Evolutionary conservation across 2,113 vertebrate species (phyloP), one percentile per base, ranked within the genome.

Genomic region (Pimephales promelas): DNA sequence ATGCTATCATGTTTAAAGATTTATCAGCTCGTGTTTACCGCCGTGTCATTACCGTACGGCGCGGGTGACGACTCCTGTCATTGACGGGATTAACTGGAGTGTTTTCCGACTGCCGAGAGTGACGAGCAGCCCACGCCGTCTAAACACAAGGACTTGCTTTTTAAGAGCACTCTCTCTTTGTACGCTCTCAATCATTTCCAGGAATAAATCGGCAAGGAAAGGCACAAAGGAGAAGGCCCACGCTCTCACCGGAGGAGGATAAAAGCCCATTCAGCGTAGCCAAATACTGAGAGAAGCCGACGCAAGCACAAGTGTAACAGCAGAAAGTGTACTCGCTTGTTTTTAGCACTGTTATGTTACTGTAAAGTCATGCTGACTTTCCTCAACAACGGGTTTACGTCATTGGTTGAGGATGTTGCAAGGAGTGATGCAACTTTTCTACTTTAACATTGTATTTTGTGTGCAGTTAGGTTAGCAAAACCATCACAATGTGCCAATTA

Each of bases 11-110:
- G 52, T 56, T 56, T 22, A 56, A 59, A 24, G 64, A 2, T 20
- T 5, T 11, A 40, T 68, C 18, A 68, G 34, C 64, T 68, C 64
- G 31, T 22, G 24, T 28, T 64, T 56, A 31, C 28, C 22, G 4
- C 13, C 13, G 26, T 64, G 36, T 77, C 56, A 84, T 86, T 86
- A 74, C 16, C 56, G 36, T 5, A 34, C 52, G 62, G 74, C 22
- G 5, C 4, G 9, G 10, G 9, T 7, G 20, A 74, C 77, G 77
- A 31, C 14, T 66, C 13, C 9, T 22, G 70, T 82, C 59, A 73
- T 57, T 57, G 36, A 66, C n/a, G n/a, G 49, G 80, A 86, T 81
- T 36, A 86, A 88, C 59, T 78, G 8, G 59, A 88, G 45, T 56
- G 83, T 6, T 82, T 81, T 84, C 45, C 3, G 74, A 74, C 87